Evolutionary conservation across 1,140 invertebrate species (phyloP).

Genomic region (Macrostomum lignano): DNA sequence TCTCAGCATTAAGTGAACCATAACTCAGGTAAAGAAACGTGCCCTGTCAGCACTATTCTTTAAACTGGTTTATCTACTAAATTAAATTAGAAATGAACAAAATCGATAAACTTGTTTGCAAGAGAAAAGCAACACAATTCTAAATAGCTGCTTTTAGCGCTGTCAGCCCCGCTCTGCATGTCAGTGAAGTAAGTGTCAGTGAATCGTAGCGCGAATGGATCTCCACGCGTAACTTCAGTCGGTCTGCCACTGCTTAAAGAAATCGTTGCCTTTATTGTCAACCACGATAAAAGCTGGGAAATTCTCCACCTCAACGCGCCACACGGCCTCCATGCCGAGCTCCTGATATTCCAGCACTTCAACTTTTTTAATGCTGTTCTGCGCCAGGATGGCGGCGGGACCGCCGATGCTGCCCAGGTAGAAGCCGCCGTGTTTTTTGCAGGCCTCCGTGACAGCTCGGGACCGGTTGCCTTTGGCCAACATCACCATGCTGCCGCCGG

Average conservation of each 20-base stretch:
- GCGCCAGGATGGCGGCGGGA: conserved; percentile 27
- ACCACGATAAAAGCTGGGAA: conserved; percentile 29
- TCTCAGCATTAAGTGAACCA: too few species aligned
- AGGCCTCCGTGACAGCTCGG: conserved; percentile 19
- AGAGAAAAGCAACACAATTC: too few species aligned
- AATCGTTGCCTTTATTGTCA: conserved; percentile 29
- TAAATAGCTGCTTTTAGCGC: too few species aligned
- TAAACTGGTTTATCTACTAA: too few species aligned
- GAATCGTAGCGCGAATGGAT: too few species aligned
- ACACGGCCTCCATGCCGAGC: conserved; percentile 28
- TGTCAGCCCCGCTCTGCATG: too few species aligned
- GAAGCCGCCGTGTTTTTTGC: conserved; percentile 26
- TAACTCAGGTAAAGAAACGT: too few species aligned
- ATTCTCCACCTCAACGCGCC: conserved; percentile 25
- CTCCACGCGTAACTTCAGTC: too few species aligned
- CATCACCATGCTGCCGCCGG: conserved; percentile 27
- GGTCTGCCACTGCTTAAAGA: conserved; percentile 27
- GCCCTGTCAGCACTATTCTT: too few species aligned
- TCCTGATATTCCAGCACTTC: conserved; percentile 27
- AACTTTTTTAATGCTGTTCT: conserved; percentile 28
- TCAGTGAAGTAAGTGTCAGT: too few species aligned
- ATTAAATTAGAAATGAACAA: too few species aligned
- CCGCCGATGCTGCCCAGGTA: conserved; percentile 28
- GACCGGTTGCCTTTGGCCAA: conserved; percentile 26
- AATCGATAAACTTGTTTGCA: too few species aligned